Base-by-base conservation (phyloP, 2,797 vertebrate genomes). In the Halcyon chelicuti region DNA sequence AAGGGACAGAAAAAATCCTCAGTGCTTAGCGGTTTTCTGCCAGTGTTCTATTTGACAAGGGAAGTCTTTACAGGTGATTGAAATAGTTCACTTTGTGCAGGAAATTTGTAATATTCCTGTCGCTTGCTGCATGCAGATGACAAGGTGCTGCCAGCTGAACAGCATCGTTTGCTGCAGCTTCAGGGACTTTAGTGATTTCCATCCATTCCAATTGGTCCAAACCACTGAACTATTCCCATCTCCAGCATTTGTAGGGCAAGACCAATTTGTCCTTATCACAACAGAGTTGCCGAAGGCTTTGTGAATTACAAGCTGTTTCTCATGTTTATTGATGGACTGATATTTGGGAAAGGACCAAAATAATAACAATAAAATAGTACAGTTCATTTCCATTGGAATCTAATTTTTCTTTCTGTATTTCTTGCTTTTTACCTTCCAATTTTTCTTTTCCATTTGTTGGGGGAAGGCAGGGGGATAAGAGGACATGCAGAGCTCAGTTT, bases 321-420 rank as follows among this genome's bases (percentile, higher is more conserved):
- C 97, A 94, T 98, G 96, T 97, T 98, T 98, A 98, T 97, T 97
- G 98, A 98, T 97, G 82, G 85, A 78, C 75, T 96, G 95, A 96
- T 98, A 96, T 94, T 98, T 98, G 95, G 96, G 94, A 97, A 96
- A 89, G 70, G 67, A 94, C 60, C 93, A 96, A 96, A 94, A 81
- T 65, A 91, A 77, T 96, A 88, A 81, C 33, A 94, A 72, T 46
- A 61, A 83, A 82, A 93, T 80, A 39, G 37, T 71, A 81, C 54
- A 70, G 60, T 95, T 97, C 54, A 83, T 96, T 97, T 97, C 85
- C 89, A 35, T 89, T 95, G 86, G 94, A 97, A 97, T 60, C 71
- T 66, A 94, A 54, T 91, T 65, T 76, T 81, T 47, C 57, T 93
- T 88, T 26, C 39, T 79, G 71, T 0, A 31, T 72, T 60, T 2